Evolutionary conservation across 2,888 invertebrate genomes (phyloP), one percentile per base, ranked within the genome.

Genomic region (Parnassius orleans): DNA sequence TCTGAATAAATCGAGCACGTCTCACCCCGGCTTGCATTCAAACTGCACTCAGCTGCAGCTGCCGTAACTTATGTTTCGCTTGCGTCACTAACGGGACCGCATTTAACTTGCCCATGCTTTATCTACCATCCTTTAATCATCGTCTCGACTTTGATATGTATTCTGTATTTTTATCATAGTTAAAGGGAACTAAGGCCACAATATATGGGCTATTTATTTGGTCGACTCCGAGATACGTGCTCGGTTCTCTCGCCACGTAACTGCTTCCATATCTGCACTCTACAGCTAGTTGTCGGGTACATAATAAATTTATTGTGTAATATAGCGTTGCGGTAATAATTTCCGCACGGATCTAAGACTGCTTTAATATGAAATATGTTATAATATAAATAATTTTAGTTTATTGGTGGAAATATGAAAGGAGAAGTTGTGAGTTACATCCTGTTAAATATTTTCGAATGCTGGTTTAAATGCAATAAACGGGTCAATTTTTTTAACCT

Each of bases 41-140:
- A 74, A 79, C 77, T 80, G 78, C 77, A 77, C 76, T 79, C 75
- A 69, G 70, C 69, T 72, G 76, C 78, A 79, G 73, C 75, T 74
- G 78, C 70, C 71, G 72, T 79, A 72, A 81, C 72, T 77, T 76
- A 76, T 75, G 73, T 74, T 63, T 64, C 67, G 48, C 71, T 68
- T 72, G 69, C 69, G 63, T 71, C 67, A 65, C 71, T 66, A 58
- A 61, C 64, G 65, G 61, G 61, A 60, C 63, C 65, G 65, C 67
- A 65, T 64, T 66, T 64, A 60, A 65, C 68, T 51, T 61, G 61
- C 54, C 63, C 61, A 33, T 42, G 57, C 50, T 64, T 68, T 72
- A 70, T 69, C 66, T 66, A 61, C 63, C 61, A 66, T 68, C 56
- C 60, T 60, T 66, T 67, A 71, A 72, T 70, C 61, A 58, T 19